phyloP scores from a whole-genome alignment of 2,113 vertebrate genomes.

The Microcebus ravelobensis region DNA sequence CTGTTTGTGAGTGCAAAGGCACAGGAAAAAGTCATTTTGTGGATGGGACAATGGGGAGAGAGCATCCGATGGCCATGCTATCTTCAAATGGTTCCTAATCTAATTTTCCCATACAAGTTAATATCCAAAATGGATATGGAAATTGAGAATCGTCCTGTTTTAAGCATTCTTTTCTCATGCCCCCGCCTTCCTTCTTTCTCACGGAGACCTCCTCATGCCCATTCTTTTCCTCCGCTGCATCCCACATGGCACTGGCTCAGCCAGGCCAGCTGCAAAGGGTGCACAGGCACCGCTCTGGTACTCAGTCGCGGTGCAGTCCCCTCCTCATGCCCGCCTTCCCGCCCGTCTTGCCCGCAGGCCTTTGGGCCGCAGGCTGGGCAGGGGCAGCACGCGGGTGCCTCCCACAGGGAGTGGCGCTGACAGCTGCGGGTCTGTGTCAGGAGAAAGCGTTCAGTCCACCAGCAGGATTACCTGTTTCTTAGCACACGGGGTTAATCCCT shows the following conservation, averaged over 20 bases:
- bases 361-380: neutral
- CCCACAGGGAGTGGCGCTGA: neutral
- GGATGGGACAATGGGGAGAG: neutral
- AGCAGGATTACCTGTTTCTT: neutral
- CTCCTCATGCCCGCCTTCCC: too few species aligned
- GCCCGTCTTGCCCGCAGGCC: rapidly evolving
- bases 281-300: rapidly evolving
- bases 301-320: neutral
- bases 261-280: neutral
- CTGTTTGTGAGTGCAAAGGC: neutral
- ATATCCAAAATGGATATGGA: neutral
- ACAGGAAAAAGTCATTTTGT: neutral
- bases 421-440: neutral
- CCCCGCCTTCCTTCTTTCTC: neutral
- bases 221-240: neutral
- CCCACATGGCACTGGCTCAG: neutral
- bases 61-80: neutral
- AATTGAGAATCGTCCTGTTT: neutral
- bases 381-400: rapidly evolving
- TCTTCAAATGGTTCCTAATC: neutral
- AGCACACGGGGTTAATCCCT: neutral
- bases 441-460: neutral
- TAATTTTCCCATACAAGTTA: neutral
- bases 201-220: rapidly evolving
- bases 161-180: neutral